These are phyloP conservation scores for Sphaeridia pumilis DNA, from an alignment of 2,888 invertebrate species.

Conservation along the genomic window DNA sequence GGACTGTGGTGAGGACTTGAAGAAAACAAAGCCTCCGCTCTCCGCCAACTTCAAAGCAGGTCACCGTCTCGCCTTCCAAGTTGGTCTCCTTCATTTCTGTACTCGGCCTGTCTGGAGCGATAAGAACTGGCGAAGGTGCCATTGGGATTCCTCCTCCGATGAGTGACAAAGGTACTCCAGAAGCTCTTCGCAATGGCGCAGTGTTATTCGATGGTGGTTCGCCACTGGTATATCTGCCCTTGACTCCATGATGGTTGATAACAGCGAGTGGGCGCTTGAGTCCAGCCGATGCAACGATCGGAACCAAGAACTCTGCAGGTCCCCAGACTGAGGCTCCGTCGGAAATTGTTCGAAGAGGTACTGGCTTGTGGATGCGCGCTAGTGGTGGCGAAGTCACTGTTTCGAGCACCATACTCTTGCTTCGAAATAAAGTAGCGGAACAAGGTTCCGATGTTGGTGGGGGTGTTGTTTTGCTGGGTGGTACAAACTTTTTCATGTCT, in stretches of 20 bases:
- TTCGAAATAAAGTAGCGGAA: no score
- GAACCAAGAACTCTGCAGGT: neutral
- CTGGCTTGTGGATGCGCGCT: neutral
- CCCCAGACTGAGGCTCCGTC: neutral
- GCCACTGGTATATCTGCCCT: neutral
- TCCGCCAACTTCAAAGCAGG: slow-evolving; percentile 92
- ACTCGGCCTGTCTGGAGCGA: slow-evolving; percentile 66
- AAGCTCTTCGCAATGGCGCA: no score
- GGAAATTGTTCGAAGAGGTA: no score
- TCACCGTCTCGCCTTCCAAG: slow-evolving; percentile 81
- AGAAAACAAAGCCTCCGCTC: slow-evolving; percentile 91
- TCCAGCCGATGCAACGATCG: neutral
- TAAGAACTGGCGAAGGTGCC: slow-evolving; percentile 55
- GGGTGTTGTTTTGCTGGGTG: neutral
- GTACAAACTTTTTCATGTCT: neutral
- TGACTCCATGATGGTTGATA: neutral
- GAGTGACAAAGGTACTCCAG: no score
- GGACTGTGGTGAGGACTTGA: slow-evolving; percentile 85
- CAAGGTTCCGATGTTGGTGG: neutral
- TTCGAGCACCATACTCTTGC: no score
- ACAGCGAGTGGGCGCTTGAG: neutral
- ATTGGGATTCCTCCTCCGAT: no score
- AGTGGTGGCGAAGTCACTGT: neutral
- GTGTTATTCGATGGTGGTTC: neutral
- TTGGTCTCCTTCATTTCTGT: slow-evolving; percentile 77